Base-by-base conservation (phyloP, 1,140 invertebrate genomes). In the Eriocheir sinensis region DNA sequence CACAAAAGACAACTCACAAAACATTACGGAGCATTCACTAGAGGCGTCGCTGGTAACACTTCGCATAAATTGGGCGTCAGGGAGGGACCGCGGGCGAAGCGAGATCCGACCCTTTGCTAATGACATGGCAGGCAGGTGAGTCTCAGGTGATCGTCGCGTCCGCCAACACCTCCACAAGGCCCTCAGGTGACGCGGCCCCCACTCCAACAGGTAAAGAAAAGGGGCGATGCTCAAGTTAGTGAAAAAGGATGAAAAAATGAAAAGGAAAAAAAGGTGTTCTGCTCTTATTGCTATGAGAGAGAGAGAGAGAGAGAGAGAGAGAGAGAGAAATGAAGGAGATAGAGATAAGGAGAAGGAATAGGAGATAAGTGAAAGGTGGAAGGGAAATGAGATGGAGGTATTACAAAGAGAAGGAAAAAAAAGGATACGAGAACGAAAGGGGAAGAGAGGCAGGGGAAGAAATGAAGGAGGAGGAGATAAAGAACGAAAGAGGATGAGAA, bases 191-290 rank as follows among this genome's bases (percentile, higher is more conserved):
- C 48, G 48, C 8, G 60, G n/a, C n/a, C n/a, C n/a, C 17, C 60
- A 72, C 60, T 72, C 60, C 21, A 72, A n/a, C n/a, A n/a, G n/a
- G n/a, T n/a, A n/a, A n/a, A n/a, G n/a, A n/a, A 72, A 48, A 72
- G 60, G 8, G 27, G 21, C 60, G 60, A 72, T 72, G 60, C 60
- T 72, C 60, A 72, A 72, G 60, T 72, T 41, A 48, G 40, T 44
- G 27, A 17, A 38, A n/a, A n/a, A n/a, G n/a, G n/a, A n/a, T n/a
- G n/a, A 34, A 34, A 83, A 72, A 72, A 15, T 15, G n/a, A 72
- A n/a, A 72, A n/a, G 60, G 60, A 72, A n/a, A 72, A n/a, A 72
- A n/a, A n/a, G 81, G 81, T 30, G 81, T n/a, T n/a, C n/a, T n/a
- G n/a, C n/a, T n/a, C n/a, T n/a, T n/a, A n/a, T n/a, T n/a, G n/a